Evolutionary conservation across 2,797 vertebrate species (phyloP).

Genomic region (Thaleichthys pacificus): DNA sequence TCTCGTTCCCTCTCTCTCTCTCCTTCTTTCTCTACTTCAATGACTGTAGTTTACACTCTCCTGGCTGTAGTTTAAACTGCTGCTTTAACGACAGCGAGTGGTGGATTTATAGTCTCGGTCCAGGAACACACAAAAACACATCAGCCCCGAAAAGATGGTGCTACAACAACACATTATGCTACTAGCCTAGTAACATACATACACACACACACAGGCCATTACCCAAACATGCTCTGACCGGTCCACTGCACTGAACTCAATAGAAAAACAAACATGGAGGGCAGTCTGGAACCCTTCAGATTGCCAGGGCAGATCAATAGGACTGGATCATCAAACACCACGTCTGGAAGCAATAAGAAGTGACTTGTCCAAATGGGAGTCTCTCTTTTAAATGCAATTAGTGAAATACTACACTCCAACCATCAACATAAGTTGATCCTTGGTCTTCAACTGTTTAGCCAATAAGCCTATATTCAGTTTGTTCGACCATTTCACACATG

Average conservation of each 20-base stretch:
- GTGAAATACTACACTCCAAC: neutral
- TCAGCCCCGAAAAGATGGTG: neutral
- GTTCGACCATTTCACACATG: neutral
- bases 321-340: too few species aligned
- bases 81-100: too few species aligned
- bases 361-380: neutral
- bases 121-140: conserved; percentile 8
- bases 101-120: neutral
- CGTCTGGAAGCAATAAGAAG: neutral
- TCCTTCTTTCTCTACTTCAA: neutral
- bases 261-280: neutral
- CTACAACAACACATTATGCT: neutral
- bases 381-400: neutral
- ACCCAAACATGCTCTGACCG: neutral
- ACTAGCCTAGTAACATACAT: neutral
- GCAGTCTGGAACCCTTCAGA: too few species aligned
- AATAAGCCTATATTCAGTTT: neutral
- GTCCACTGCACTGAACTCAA: neutral
- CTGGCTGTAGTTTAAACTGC: neutral
- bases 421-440: neutral
- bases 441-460: neutral
- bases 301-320: too few species aligned
- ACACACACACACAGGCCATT: neutral
- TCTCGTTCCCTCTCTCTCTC: neutral
- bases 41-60: neutral